phyloP scores from a whole-genome alignment of 2,888 invertebrate species.

The Apomyelois bistriatella region DNA sequence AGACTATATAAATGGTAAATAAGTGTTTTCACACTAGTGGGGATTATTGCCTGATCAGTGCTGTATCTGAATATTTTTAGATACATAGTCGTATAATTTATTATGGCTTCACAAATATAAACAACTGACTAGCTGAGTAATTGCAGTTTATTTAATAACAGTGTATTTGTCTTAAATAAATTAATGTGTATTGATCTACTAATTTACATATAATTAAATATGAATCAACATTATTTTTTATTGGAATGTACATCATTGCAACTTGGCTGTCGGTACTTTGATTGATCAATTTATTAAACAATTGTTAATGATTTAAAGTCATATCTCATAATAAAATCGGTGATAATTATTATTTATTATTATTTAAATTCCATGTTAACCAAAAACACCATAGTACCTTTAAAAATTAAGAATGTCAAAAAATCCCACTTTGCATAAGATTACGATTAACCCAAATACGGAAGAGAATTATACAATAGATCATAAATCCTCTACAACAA shows the following conservation, averaged over 20 bases:
- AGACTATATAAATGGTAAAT: neutral
- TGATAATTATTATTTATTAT: neutral
- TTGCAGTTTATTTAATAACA: neutral
- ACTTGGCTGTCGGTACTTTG: neutral
- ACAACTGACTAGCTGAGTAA: neutral
- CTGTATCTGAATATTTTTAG: no score
- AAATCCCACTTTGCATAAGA: no score
- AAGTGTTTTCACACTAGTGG: no score
- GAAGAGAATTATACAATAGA: no score
- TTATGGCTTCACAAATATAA: neutral
- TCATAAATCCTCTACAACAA: constrained; percentile 50
- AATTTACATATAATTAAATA: neutral
- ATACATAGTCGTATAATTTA: neutral
- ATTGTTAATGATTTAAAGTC: neutral
- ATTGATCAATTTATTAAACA: neutral
- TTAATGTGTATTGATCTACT: neutral
- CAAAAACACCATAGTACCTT: no score
- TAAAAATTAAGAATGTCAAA: no score
- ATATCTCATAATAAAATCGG: constrained; percentile 2
- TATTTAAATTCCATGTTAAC: neutral
- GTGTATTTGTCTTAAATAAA: no score
- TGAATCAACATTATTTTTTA: neutral
- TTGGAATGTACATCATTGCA: neutral
- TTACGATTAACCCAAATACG: no score
- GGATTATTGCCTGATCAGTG: neutral